Conservation (phyloP, 2,888 invertebrate genomes). For the Caenorhabditis imperialis region DNA sequence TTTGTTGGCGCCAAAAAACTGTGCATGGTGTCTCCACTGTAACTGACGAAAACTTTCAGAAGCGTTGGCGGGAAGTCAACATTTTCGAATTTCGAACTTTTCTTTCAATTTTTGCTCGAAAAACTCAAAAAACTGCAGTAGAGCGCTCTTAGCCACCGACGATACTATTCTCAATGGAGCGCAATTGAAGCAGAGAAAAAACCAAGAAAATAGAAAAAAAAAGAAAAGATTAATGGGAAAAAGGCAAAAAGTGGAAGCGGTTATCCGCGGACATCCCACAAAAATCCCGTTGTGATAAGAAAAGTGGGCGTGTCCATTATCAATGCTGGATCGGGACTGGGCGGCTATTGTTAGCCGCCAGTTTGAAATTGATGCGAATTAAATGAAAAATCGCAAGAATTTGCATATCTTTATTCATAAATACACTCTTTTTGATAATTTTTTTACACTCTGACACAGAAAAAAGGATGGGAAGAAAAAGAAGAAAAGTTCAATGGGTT, state of each 20-base stretch:
- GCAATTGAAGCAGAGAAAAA: neutral
- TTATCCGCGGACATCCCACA: slow-evolving; percentile 9
- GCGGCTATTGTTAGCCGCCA: slow-evolving; percentile 16
- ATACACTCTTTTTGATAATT: slow-evolving; percentile 1
- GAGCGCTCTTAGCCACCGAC: too few species aligned
- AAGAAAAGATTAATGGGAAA: neutral
- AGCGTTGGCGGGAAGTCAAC: too few species aligned
- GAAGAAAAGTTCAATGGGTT: too few species aligned
- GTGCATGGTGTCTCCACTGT: too few species aligned
- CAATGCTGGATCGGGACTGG: slow-evolving; percentile 14
- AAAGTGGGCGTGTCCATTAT: slow-evolving; percentile 12
- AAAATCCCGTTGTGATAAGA: slow-evolving; percentile 36
- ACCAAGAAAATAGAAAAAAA: neutral
- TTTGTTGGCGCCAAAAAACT: too few species aligned
- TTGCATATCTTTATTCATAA: too few species aligned
- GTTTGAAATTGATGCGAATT: slow-evolving; percentile 16
- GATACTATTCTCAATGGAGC: neutral
- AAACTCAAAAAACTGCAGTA: too few species aligned
- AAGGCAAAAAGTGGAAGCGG: neutral
- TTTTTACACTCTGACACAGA: neutral
- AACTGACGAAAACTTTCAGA: too few species aligned
- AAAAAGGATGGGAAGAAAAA: too few species aligned
- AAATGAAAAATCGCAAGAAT: too few species aligned
- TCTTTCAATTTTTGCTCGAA: too few species aligned
- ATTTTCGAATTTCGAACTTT: too few species aligned